Base-by-base conservation (phyloP, 1,140 invertebrate species). In the Drosophila quadrilineata region DNA sequence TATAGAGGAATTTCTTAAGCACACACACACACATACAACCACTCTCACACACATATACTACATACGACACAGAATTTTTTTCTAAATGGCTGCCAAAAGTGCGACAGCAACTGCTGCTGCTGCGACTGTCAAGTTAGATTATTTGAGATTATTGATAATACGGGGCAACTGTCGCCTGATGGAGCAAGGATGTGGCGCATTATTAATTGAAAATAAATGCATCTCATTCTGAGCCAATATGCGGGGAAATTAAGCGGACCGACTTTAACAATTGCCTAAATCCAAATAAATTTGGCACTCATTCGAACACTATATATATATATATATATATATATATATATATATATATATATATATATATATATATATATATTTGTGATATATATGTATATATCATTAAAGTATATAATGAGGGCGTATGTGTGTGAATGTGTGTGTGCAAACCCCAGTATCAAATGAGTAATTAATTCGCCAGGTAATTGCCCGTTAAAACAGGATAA, bases 121-220 rank as follows among this genome's bases (percentile, higher is more conserved):
- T n/a, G 58, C 45, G 48, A 52, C 66, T 86, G 79, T 80, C 79
- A 71, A 48, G 14, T 24, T 38, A 57, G 62, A 74, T 86, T 84
- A 85, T 71, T 64, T 29, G 29, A 68, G 75, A 79, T 86, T 84
- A 79, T 84, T 84, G 73, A 85, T 77, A 84, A 84, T 76, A 63
- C 69, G 49, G 56, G 38, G 48, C 77, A 85, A 71, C 58, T 84
- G 77, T 84, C 73, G 53, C 66, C 74, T 73, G 71, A 85, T 84
- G 66, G 65, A 62, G n/a, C n/a, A n/a, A n/a, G 52, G 79, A 64
- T 50, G 74, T 66, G 26, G 43, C 53, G 53, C 79, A 74, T 85
- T 77, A 84, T 85, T 84, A 85, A 84, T 67, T 67, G 58, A 59
- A 85, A 71, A 77, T 71, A 73, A 82, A 82, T 84, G 76, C 77